Percentiles rank a stretch among this genome's conserved stretches.
Evolutionary conservation across 1,140 invertebrate species (phyloP).

Genomic region (Colletes latitarsis): DNA sequence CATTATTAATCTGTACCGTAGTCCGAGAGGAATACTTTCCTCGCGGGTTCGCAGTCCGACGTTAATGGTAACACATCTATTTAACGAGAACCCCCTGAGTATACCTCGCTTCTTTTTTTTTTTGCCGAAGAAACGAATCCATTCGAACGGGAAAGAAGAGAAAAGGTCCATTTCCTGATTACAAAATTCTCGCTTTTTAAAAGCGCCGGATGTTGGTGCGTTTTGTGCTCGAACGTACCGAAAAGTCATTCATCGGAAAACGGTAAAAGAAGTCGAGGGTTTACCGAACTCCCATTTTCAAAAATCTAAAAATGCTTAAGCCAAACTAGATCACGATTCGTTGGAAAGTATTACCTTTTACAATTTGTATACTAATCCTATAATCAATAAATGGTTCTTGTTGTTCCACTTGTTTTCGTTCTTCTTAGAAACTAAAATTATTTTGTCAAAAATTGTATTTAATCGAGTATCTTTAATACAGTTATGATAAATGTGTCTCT

Average conservation of each 20-base stretch:
- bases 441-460: too few species aligned
- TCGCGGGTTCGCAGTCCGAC: neutral
- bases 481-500: too few species aligned
- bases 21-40: neutral
- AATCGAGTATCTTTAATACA: too few species aligned
- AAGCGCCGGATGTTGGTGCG: neutral
- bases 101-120: neutral
- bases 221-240: conserved; percentile 29
- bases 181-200: conserved; percentile 39
- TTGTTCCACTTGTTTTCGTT: too few species aligned
- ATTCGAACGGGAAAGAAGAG: conserved; percentile 13
- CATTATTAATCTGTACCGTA: neutral
- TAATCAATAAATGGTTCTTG: too few species aligned
- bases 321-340: neutral
- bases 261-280: neutral
- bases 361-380: neutral
- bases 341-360: neutral
- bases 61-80: conserved; percentile 12
- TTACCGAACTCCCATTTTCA: neutral
- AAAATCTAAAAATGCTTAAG: neutral
- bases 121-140: conserved; percentile 11
- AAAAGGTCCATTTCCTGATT: conserved; percentile 50
- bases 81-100: neutral
- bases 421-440: too few species aligned
- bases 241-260: neutral